Conservation (phyloP, 1,140 invertebrate species). For the Trichonephila clavipes region DNA sequence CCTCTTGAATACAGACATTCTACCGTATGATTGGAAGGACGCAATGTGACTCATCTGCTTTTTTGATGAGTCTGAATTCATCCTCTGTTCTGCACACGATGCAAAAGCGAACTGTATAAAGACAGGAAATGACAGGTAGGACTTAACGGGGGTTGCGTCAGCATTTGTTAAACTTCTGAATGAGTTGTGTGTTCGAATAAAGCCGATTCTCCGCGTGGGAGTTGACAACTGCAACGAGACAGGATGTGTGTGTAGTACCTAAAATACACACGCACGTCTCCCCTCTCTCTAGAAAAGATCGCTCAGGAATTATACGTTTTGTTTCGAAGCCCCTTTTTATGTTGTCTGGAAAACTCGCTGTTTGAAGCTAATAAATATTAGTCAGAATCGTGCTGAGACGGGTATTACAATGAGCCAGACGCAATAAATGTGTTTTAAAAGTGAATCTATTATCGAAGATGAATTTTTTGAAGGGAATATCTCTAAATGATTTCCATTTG, state of each 20-base stretch:
- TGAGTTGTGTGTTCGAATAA: neutral
- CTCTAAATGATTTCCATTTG: too few relatives aligned
- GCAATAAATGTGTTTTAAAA: too few relatives aligned
- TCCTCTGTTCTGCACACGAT: too few relatives aligned
- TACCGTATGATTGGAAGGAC: neutral
- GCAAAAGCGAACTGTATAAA: neutral
- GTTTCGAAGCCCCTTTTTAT: neutral
- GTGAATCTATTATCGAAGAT: too few relatives aligned
- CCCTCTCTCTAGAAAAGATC: neutral
- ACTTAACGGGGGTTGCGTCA: neutral
- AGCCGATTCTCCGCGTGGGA: neutral
- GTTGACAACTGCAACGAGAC: neutral
- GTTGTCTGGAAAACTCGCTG: neutral
- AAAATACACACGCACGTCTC: neutral
- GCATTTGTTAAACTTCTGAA: neutral
- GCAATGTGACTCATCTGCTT: too few relatives aligned
- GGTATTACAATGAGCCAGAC: too few relatives aligned
- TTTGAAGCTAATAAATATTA: neutral
- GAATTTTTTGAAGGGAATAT: too few relatives aligned
- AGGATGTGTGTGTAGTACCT: neutral
- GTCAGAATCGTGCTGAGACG: neutral
- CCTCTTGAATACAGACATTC: too few relatives aligned
- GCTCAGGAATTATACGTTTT: neutral
- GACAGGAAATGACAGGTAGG: constrained; percentile 2
- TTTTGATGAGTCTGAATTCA: too few relatives aligned